Evolutionary conservation across 2,888 invertebrate species (phyloP).

Genomic region (Parthenolecanium corni): DNA sequence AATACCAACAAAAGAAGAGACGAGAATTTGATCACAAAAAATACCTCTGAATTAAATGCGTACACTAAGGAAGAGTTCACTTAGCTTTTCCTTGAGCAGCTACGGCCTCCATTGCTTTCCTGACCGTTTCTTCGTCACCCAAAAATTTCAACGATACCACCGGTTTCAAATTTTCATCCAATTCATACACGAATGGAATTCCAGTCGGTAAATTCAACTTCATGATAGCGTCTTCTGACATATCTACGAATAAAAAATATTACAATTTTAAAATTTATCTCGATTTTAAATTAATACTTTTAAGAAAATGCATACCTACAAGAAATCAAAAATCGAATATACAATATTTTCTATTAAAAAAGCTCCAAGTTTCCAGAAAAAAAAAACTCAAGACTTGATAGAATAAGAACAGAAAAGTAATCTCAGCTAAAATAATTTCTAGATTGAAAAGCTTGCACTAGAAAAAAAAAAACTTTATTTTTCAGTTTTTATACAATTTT

Average conservation of each 20-base stretch:
- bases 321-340: background rate
- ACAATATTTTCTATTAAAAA: background rate
- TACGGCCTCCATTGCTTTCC: slow-evolving; percentile 49
- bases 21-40: no score
- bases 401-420: no score
- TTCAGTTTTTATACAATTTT: no score
- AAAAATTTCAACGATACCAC: slow-evolving; percentile 50
- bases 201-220: slow-evolving; percentile 51
- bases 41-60: no score
- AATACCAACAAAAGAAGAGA: no score
- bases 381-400: no score
- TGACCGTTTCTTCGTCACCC: slow-evolving; percentile 50
- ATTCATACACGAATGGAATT: slow-evolving; percentile 51
- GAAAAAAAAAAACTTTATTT: no score
- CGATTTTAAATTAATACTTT: no score
- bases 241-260: slow-evolving; percentile 37
- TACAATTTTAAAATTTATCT: background rate
- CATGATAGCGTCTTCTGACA: slow-evolving; percentile 49
- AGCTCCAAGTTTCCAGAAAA: background rate
- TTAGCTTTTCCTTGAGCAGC: slow-evolving; percentile 51
- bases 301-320: background rate
- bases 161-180: slow-evolving; percentile 48
- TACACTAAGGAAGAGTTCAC: slow-evolving; percentile 8
- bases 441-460: no score
- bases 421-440: no score